Evolutionary conservation across 2,113 vertebrate genomes (phyloP), one percentile per base, ranked within the genome.

Genomic region (Xerus inauris): DNA sequence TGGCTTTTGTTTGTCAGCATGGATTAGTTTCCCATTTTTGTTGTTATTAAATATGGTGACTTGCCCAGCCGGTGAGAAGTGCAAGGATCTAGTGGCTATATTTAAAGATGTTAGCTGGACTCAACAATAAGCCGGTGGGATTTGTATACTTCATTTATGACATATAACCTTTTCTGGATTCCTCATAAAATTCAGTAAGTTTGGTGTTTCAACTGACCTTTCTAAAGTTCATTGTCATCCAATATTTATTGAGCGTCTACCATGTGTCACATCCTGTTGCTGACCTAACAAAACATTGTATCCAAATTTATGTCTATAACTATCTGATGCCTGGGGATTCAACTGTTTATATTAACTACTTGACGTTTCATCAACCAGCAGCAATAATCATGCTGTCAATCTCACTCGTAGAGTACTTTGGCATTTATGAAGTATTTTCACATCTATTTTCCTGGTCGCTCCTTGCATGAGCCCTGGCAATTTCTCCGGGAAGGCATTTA

Each of bases 321-420:
- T 93, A 16, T 16, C 51, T n/a, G 45, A 26, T 65, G 40, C 51
- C 49, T 38, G 26, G 26, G 88, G 35, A 38, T 38, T 12, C 59
- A 32, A n/a, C 76, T 47, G 0, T 80, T 42, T 84, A 0, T 77
- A 28, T 72, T 30, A 64, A 51, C 19, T 73, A 51, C 62, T 32
- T 40, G 82, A 16, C 6, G 14, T 77, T 81, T 47, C 19, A 8
- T 49, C 79, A 54, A 0, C 76, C 16, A 17, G 5, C 11, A 77
- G 76, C 30, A 10, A 0, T 20, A 22, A 30, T 3, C 16, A 7
- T 20, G 54, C 51, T 17, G 49, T 8, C 47, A 0, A 0, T 24
- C 64, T 49, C 51, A n/a, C 62, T 30, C 35, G 42, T 14, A 11
- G 3, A 49, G 54, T 35, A 40, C 45, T 49, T 38, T 3, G 71